Percentiles rank a stretch among this genome's conserved stretches.
These are phyloP conservation scores for Hydrocynus forskahlii DNA, from an alignment of 2,797 vertebrate species.

Conservation along the genomic window DNA sequence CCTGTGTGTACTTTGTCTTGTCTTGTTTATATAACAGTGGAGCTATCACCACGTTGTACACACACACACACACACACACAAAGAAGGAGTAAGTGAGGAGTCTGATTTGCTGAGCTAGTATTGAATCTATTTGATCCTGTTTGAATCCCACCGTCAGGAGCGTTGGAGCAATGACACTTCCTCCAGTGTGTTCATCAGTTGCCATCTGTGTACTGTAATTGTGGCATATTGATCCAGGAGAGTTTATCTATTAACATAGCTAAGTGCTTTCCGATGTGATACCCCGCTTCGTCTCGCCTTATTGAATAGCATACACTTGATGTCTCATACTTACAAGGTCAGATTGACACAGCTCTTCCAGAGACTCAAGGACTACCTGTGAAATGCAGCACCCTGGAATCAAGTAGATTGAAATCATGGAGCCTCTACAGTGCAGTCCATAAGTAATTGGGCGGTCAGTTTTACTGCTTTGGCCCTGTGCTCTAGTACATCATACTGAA, in stretches of 20 bases:
- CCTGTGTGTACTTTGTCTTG: background rate
- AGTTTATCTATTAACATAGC: slow-evolving; percentile 67
- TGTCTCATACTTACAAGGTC: slow-evolving; percentile 7
- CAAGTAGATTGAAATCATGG: background rate
- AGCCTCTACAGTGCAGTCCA: background rate
- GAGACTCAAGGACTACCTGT: background rate
- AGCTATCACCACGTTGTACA: background rate
- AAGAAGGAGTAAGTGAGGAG: slow-evolving; percentile 52
- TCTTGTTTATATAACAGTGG: background rate
- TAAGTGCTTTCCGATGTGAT: slow-evolving; percentile 66
- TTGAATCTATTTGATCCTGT: slow-evolving; percentile 63
- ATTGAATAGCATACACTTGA: slow-evolving; percentile 36
- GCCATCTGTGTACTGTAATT: slow-evolving; percentile 69
- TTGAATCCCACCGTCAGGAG: slow-evolving; percentile 63
- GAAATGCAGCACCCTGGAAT: background rate
- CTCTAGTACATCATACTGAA: background rate
- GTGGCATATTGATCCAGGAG: slow-evolving; percentile 69
- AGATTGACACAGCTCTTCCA: background rate
- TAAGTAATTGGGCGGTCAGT: background rate
- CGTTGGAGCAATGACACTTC: slow-evolving; percentile 56
- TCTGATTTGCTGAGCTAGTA: slow-evolving; percentile 63
- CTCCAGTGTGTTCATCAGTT: slow-evolving; percentile 71
- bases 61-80: background rate
- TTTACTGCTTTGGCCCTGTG: background rate
- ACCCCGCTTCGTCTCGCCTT: slow-evolving; percentile 21